Base-by-base conservation (phyloP, 2,888 invertebrate species). In the Tiliacea aurago region DNA sequence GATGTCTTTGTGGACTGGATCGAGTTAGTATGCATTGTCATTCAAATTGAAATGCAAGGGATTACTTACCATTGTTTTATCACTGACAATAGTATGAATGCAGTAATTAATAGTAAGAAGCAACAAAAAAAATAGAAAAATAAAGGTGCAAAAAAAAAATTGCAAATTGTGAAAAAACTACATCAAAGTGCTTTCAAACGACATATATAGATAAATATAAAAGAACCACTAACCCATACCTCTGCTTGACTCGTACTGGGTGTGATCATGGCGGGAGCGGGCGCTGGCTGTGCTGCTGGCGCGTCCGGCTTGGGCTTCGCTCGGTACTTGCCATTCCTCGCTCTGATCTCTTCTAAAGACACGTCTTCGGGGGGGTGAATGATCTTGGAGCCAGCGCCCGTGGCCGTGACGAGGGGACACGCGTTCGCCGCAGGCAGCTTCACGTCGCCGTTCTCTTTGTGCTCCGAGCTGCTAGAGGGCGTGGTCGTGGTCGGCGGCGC, bases 291-390 rank as follows among this genome's bases (percentile, higher is more conserved):
- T 4, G 77, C 76, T 49, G 83, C 4, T 85, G 82, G 37, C 81
- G 83, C 4, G 92, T 93, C 53, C 0, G 91, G 92, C 64, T 93
- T 92, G 2, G 95, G 93, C 61, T 90, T 91, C 2, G 95, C 93
- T 5, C 97, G 97, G 91, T 98, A 98, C 89, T 97, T 97, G 15
- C 97, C 94, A 88, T 97, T 95, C 67, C 98, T 95, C 13, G 98
- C 98, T 66, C 98, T 96, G 84, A 98, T 97, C 94, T 99, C 98
- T 92, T 99, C 99, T 92, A 99, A 91, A 47, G 99, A 99, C 70
- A 99, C 97, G 93, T 99, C 99, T 93, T 99, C 99, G 0, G 98
- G 98, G 0, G 99, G 99, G 94, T 99, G 99, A 86, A 99, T 97
- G 73, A 99, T 99, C 95, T 98, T 98, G 89, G 98, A 98, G 55